A percentile compares a stretch with the other conserved stretches of the same genome.
phyloP scores from a whole-genome alignment of 2,113 vertebrate genomes.

The Istiophorus platypterus region DNA sequence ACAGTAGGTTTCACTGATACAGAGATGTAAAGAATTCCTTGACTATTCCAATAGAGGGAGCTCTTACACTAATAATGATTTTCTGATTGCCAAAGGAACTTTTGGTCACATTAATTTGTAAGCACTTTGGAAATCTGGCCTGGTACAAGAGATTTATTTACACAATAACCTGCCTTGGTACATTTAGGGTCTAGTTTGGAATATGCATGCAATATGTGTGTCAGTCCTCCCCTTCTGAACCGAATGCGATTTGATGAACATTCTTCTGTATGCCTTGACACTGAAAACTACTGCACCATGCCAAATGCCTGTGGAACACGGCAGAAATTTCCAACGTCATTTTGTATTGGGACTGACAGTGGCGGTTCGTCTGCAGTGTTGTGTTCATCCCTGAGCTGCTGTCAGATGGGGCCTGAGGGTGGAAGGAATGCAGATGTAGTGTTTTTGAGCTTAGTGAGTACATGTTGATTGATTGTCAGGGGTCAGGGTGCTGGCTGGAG shows the following conservation, averaged over 20 bases:
- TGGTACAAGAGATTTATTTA: neutral
- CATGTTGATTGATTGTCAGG: slow-evolving; percentile 34
- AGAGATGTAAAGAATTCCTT: neutral
- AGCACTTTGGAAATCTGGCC: neutral
- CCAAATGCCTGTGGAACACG: slow-evolving; percentile 34
- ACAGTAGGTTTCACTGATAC: neutral
- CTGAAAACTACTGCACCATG: neutral
- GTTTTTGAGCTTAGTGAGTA: slow-evolving; percentile 30
- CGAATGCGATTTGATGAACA: neutral
- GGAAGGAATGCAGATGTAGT: slow-evolving; percentile 66
- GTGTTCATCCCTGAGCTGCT: slow-evolving; percentile 44
- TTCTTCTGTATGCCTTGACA: slow-evolving; percentile 21
- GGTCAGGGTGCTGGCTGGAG: slow-evolving; percentile 31
- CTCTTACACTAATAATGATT: slow-evolving; percentile 10
- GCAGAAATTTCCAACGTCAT: slow-evolving; percentile 29
- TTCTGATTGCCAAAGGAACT: neutral
- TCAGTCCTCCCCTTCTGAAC: neutral
- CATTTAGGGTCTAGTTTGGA: neutral
- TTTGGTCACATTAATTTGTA: neutral
- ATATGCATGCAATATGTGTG: neutral
- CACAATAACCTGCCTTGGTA: neutral
- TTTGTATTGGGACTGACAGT: slow-evolving; percentile 49
- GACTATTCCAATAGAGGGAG: slow-evolving; percentile 43
- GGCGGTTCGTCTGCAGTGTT: slow-evolving; percentile 48
- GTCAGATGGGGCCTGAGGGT: slow-evolving; percentile 40